Conservation (phyloP, 2,888 invertebrate species). For the Xanthia togata region DNA sequence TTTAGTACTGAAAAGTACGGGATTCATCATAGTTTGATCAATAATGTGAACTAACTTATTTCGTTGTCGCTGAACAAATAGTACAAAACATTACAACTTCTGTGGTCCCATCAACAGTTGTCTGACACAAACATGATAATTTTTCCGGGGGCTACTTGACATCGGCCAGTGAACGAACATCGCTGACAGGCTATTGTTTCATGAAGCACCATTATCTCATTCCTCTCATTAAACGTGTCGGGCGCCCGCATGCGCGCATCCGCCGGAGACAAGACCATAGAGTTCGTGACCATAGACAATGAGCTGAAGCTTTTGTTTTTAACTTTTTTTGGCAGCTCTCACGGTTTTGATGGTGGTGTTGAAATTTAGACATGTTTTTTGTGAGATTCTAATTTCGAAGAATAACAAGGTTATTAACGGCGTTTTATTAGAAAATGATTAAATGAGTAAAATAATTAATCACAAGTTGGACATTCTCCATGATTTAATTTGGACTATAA, state of each 20-base stretch:
- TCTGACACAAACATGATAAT: slow-evolving; percentile 54
- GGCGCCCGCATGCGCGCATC: slow-evolving; percentile 86
- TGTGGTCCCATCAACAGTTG: slow-evolving; percentile 51
- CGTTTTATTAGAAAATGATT: not conserved
- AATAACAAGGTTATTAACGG: not conserved
- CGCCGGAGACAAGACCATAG: slow-evolving; percentile 80
- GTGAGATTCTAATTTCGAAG: slow-evolving; percentile 25
- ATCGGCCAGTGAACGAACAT: slow-evolving; percentile 66
- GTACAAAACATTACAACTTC: slow-evolving; percentile 1
- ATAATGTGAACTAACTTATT: too few species aligned
- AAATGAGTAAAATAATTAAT: not conserved
- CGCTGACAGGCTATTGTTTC: slow-evolving; percentile 81
- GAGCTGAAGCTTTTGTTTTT: slow-evolving; percentile 78
- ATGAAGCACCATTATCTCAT: slow-evolving; percentile 85
- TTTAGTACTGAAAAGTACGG: not conserved
- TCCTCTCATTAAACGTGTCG: slow-evolving; percentile 81
- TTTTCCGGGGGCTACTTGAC: slow-evolving; percentile 64
- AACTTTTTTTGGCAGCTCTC: slow-evolving; percentile 71
- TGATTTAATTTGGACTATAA: not conserved
- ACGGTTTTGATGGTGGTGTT: slow-evolving; percentile 54
- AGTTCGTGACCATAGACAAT: slow-evolving; percentile 86
- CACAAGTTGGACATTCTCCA: not conserved
- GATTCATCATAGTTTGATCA: not conserved
- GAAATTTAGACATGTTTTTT: slow-evolving; percentile 32
- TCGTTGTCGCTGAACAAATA: not conserved